phyloP scores from a whole-genome alignment of 37 sponge, comb jelly and placozoan species.

The Cladorhizidae sp. region DNA sequence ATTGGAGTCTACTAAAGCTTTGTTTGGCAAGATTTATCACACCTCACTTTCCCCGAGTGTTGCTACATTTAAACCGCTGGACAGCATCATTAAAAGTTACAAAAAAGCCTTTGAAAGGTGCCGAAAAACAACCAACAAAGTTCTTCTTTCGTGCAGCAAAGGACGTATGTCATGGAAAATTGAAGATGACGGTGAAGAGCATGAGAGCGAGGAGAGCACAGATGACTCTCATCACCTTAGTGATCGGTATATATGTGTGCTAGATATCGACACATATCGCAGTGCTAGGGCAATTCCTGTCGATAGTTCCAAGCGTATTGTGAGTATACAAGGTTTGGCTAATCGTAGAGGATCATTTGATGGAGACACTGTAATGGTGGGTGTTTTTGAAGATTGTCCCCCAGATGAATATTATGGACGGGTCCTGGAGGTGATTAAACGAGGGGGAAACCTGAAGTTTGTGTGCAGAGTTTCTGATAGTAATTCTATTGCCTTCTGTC shows the following conservation, averaged over 20 bases:
- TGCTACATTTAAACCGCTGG: not conserved
- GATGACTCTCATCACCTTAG: not conserved
- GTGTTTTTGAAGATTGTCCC: slow-evolving; percentile 15
- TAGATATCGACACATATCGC: not conserved
- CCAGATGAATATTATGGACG: slow-evolving; percentile 31
- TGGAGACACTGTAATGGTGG: slow-evolving; percentile 55
- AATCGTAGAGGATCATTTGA: slow-evolving; percentile 72
- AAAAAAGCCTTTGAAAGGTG: slow-evolving; percentile 24
- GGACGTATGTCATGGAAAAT: slow-evolving; percentile 1
- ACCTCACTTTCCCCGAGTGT: not conserved
- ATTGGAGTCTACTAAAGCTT: not conserved
- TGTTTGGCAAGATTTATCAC: not conserved
- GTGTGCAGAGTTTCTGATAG: slow-evolving; percentile 43
- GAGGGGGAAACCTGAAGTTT: slow-evolving; percentile 24
- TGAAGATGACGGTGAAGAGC: slow-evolving; percentile 7
- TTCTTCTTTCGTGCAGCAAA: slow-evolving; percentile 5
- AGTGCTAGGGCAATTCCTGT: slow-evolving; percentile 65
- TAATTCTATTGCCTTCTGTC: slow-evolving; percentile 55
- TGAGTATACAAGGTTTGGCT: slow-evolving; percentile 33
- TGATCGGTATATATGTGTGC: slow-evolving; percentile 20
- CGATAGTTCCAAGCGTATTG: slow-evolving; percentile 15
- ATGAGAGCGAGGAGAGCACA: not conserved
- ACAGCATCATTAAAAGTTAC: slow-evolving; percentile 47
- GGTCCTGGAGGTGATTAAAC: slow-evolving; percentile 25
- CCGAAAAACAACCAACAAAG: not conserved